Evolutionary conservation across 2,113 vertebrate species (phyloP).

Genomic region (Azemiops feae): DNA sequence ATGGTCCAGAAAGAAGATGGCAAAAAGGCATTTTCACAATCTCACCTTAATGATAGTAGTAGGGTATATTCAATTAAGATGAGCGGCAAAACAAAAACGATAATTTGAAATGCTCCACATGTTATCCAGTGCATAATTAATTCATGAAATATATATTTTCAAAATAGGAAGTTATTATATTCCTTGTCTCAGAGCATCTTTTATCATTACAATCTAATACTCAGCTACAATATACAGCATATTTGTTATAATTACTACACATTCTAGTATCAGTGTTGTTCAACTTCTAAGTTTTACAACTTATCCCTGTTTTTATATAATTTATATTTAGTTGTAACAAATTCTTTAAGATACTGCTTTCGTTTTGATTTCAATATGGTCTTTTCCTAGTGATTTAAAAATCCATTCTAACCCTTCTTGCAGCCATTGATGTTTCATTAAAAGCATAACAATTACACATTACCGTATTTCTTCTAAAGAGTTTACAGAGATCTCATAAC

Average conservation of each 20-base stretch:
- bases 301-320: background rate
- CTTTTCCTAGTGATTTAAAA: background rate
- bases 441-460: background rate
- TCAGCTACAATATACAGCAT: background rate
- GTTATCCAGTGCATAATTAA: background rate
- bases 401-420: background rate
- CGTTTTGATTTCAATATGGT: background rate
- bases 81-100: background rate
- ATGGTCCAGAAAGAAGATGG: background rate
- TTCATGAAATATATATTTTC: background rate
- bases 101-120: background rate
- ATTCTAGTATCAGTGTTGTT: background rate
- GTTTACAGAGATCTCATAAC: background rate
- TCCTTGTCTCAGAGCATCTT: background rate
- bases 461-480: background rate
- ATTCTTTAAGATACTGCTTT: background rate
- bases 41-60: background rate
- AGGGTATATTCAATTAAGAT: background rate
- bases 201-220: background rate
- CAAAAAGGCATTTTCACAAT: background rate
- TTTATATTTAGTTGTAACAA: background rate
- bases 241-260: background rate
- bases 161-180: background rate
- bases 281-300: background rate
- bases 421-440: background rate